These are phyloP conservation scores for Toxostoma redivivum DNA, from an alignment of 2,113 vertebrate species.

Conservation along the genomic window DNA sequence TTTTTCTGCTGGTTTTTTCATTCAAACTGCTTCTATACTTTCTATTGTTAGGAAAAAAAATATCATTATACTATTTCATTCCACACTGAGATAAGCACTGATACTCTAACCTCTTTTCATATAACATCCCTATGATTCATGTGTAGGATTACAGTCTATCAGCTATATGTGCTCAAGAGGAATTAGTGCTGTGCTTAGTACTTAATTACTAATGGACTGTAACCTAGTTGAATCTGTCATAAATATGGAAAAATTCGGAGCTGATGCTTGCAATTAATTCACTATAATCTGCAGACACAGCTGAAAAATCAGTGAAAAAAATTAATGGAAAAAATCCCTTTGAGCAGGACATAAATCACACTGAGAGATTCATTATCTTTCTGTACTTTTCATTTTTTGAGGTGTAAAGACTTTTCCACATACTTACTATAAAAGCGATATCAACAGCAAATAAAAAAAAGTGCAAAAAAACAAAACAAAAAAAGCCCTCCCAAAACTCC, in stretches of 20 bases:
- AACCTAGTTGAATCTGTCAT: conserved; percentile 37
- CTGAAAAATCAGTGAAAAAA: conserved; percentile 54
- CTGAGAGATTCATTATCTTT: neutral
- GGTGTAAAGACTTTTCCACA: neutral
- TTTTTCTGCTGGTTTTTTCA: neutral
- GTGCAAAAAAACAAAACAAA: too few species aligned
- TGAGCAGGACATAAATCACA: conserved; percentile 6
- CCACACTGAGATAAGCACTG: neutral
- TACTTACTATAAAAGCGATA: neutral
- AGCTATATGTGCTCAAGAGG: neutral
- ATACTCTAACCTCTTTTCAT: neutral
- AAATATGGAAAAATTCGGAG: neutral
- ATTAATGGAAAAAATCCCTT: neutral
- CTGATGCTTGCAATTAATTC: conserved; percentile 45
- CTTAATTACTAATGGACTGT: conserved; percentile 31
- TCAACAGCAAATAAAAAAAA: neutral
- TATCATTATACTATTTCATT: neutral
- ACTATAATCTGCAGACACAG: conserved; percentile 27
- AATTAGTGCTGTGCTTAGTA: conserved; percentile 6
- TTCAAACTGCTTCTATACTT: neutral
- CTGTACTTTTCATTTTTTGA: neutral
- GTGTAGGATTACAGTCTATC: neutral
- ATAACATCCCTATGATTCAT: neutral
- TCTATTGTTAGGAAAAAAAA: neutral
- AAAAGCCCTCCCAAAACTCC: fast-evolving